A percentile compares a stretch with the other conserved stretches of the same genome.
These are phyloP conservation scores for Sycobia sp. DNA, from an alignment of 1,140 invertebrate species.

Conservation along the genomic window DNA sequence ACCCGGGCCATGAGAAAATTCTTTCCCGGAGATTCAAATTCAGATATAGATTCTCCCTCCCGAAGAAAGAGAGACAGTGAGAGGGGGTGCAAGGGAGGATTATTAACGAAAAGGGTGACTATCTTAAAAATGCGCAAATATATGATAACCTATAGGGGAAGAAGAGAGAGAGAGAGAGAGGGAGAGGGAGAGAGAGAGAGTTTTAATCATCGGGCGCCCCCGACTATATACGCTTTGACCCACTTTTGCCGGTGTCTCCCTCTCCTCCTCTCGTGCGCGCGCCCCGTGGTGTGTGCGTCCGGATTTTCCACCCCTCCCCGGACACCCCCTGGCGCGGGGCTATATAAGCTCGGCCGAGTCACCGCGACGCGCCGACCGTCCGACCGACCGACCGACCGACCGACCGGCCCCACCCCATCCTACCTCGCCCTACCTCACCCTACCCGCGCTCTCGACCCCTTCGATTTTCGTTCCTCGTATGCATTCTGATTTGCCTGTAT, in stretches of 20 bases:
- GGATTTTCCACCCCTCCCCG: constrained; percentile 15
- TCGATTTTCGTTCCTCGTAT: constrained; percentile 14
- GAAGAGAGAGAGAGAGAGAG: background rate
- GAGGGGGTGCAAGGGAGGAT: too few species aligned
- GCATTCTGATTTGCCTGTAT: too few species aligned
- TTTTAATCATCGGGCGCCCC: too few species aligned
- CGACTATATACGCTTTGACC: constrained; percentile 28
- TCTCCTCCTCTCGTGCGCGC: too few species aligned
- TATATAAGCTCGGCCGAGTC: background rate
- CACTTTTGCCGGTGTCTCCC: constrained; percentile 22
- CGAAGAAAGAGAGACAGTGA: background rate
- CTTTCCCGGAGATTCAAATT: background rate
- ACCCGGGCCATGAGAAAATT: too few species aligned
- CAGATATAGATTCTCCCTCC: too few species aligned
- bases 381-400: too few species aligned
- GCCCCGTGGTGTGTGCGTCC: constrained; percentile 18
- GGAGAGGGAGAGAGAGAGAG: background rate
- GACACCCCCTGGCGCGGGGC: background rate
- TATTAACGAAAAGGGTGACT: background rate
- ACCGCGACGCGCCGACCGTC: too few species aligned
- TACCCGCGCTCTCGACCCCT: background rate
- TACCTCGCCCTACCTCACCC: background rate
- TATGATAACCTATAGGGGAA: background rate
- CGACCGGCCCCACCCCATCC: too few species aligned
- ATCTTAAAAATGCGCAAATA: background rate